Percentiles rank a stretch among this genome's conserved stretches.
Evolutionary conservation across 2,797 vertebrate genomes (phyloP).

Genomic region (Vipera ursinii): DNA sequence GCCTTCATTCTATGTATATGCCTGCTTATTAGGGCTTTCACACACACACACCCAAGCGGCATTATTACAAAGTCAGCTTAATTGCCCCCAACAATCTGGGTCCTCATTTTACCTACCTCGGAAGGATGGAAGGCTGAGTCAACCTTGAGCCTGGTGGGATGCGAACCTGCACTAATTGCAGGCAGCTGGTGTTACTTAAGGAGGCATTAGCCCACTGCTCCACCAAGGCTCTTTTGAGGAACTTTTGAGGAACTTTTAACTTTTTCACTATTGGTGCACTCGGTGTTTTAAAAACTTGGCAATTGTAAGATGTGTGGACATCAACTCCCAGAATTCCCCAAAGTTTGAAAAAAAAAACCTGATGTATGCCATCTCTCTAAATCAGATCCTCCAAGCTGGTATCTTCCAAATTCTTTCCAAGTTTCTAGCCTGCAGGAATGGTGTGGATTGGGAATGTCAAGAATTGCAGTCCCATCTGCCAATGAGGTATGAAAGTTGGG

Average conservation of each 20-base stretch:
- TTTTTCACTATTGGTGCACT: background rate
- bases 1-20: no score
- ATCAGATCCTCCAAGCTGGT: background rate
- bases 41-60: no score
- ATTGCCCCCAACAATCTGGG: no score
- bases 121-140: no score
- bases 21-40: no score
- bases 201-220: no score
- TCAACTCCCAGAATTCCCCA: background rate
- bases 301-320: background rate
- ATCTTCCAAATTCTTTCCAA: background rate
- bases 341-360: background rate
- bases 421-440: background rate
- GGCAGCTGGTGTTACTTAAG: no score
- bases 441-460: background rate
- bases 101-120: no score
- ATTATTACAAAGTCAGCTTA: no score
- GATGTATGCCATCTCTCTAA: background rate
- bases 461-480: background rate
- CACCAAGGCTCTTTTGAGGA: no score
- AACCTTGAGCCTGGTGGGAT: no score
- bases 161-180: no score
- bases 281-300: background rate
- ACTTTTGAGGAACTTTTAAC: background rate
- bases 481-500: background rate